Percentiles rank a stretch among this genome's conserved stretches.
Evolutionary conservation across 2,797 vertebrate genomes (phyloP).

Genomic region (Halcyon badia): DNA sequence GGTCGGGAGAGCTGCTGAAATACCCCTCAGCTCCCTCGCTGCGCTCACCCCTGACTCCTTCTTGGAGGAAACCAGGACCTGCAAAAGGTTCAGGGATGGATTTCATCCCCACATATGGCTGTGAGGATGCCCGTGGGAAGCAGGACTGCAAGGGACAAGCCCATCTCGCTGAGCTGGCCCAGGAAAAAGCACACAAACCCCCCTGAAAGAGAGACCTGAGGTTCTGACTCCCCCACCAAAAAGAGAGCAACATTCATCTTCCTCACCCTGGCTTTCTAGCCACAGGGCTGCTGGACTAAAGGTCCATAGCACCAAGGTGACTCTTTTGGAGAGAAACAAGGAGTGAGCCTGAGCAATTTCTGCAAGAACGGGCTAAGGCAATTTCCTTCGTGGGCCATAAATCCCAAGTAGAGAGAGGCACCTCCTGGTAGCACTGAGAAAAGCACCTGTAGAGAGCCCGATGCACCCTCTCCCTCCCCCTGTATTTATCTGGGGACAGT

Average conservation of each 20-base stretch:
- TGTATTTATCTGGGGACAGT: background rate
- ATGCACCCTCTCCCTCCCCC: background rate
- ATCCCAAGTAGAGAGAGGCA: constrained; percentile 74
- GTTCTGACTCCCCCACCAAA: background rate
- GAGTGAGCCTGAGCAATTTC: accelerated
- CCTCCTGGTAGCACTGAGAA: constrained; percentile 72
- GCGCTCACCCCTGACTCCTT: accelerated
- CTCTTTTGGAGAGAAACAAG: background rate
- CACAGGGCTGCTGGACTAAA: background rate
- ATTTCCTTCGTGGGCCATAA: constrained; percentile 21
- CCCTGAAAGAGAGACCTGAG: accelerated
- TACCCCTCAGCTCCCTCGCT: background rate
- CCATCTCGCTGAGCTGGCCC: background rate
- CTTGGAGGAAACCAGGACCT: background rate
- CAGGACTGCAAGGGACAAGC: background rate
- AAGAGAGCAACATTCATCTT: background rate
- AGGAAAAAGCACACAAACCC: background rate
- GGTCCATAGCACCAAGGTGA: background rate
- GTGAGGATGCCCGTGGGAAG: background rate
- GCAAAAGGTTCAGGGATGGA: background rate
- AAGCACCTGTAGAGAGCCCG: constrained; percentile 21
- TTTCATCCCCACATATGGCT: accelerated
- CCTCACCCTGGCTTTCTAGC: background rate
- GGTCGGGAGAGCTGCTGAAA: background rate
- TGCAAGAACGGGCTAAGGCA: background rate